Conservation (phyloP, 35 echinoderm and acorn worm species). For the Ptychodera flava region DNA sequence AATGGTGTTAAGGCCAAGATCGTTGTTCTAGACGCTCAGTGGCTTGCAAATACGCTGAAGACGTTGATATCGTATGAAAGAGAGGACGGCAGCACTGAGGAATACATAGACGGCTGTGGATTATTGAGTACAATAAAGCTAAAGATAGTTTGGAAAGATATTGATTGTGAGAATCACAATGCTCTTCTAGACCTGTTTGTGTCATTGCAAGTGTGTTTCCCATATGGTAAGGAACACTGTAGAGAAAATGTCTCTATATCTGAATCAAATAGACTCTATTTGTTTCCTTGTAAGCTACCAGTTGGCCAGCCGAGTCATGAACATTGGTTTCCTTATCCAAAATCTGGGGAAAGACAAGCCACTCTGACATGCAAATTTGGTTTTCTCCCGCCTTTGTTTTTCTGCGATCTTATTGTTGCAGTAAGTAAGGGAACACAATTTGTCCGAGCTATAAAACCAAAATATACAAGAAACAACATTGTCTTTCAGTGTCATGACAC, state of each 20-base stretch:
- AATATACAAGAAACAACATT: not conserved
- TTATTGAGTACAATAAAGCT: not conserved
- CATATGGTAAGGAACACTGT: not conserved
- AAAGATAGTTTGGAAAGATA: not conserved
- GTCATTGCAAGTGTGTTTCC: not conserved
- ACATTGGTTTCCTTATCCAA: not conserved
- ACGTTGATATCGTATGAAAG: not conserved
- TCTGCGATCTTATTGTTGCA: not conserved
- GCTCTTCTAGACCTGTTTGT: not conserved
- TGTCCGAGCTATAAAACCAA: too few relatives aligned
- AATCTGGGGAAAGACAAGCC: not conserved
- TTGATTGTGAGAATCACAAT: not conserved
- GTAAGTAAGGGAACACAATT: not conserved
- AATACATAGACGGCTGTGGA: not conserved
- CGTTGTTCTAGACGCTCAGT: not conserved
- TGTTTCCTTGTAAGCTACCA: not conserved
- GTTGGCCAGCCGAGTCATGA: not conserved
- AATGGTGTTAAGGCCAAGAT: not conserved
- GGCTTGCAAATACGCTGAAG: not conserved
- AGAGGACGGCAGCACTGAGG: too few relatives aligned
- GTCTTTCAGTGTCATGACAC: not conserved
- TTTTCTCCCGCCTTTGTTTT: not conserved
- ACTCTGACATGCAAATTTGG: not conserved
- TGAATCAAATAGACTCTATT: not conserved
- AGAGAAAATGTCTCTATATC: not conserved